A percentile compares a stretch with the other conserved stretches of the same genome.
Evolutionary conservation across 2,797 vertebrate genomes (phyloP).

Genomic region (Scleropages formosus): DNA sequence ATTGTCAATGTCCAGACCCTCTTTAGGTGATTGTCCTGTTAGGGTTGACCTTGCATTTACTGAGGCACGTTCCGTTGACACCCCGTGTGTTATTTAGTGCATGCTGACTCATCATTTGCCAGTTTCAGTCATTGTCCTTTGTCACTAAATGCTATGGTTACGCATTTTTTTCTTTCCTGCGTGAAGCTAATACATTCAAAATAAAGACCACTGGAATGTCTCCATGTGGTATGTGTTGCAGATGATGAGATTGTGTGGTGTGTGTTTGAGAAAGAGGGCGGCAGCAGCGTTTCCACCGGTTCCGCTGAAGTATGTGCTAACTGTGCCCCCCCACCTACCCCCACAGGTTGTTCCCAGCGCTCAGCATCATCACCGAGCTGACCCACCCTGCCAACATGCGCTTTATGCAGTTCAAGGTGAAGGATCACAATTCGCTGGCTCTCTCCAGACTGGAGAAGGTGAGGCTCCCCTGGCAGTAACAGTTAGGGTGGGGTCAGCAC

Average conservation of each 20-base stretch:
- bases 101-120: no score
- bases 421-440: constrained; percentile 79
- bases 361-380: constrained; percentile 81
- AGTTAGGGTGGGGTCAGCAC: background rate
- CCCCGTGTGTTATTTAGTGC: background rate
- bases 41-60: background rate
- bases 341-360: constrained; percentile 74
- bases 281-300: no score
- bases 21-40: constrained; percentile 63
- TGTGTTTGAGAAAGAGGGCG: no score
- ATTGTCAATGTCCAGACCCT: constrained; percentile 82
- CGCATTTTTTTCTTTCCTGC: no score
- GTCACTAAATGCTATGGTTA: no score
- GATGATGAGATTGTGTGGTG: no score
- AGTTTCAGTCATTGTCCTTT: no score
- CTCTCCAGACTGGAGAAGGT: constrained; percentile 84
- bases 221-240: no score
- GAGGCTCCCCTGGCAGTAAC: constrained; percentile 30
- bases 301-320: no score
- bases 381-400: constrained; percentile 84
- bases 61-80: background rate
- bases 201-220: no score
- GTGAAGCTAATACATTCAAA: no score
- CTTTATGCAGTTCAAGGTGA: constrained; percentile 84
- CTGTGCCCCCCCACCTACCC: no score